Percentiles rank a stretch among this genome's conserved stretches.
Conservation (phyloP, 2,888 invertebrate species). For the Hecatera dysodea region DNA sequence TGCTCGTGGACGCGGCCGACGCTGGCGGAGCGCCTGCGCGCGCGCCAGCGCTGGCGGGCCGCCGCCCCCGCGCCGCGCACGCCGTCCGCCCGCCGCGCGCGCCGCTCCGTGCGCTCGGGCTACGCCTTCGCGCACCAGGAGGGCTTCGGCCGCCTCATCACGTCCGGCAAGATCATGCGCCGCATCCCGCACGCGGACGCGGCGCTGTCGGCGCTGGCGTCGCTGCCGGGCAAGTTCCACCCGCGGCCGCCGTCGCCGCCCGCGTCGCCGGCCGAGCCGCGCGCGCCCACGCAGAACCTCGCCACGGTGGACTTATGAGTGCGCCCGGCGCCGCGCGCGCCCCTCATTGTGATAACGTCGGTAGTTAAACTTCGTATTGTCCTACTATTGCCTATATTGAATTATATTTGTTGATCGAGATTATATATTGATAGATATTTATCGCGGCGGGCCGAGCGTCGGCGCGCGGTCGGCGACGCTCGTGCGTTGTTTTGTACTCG, state of each 20-base stretch:
- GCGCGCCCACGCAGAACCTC: conserved; percentile 93
- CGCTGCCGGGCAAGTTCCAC: conserved; percentile 91
- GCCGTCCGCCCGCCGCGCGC: conserved; percentile 96
- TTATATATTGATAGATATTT: conserved; percentile 88
- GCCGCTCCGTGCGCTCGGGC: conserved; percentile 98
- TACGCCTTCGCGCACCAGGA: conserved; percentile 99
- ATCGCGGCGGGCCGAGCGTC: conserved; percentile 83
- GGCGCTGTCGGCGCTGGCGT: conserved; percentile 92
- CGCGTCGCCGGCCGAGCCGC: conserved; percentile 73
- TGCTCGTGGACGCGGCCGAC: conserved; percentile 97
- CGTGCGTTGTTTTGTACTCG: conserved; percentile 70
- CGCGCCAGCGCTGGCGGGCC: conserved; percentile 93
- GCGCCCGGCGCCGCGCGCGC: conserved; percentile 63
- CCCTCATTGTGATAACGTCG: conserved; percentile 86
- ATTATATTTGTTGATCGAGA: conserved; percentile 87
- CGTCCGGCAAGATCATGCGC: conserved; percentile 98
- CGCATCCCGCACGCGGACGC: conserved; percentile 95
- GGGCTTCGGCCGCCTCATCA: conserved; percentile 93
- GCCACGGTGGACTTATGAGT: conserved; percentile 93
- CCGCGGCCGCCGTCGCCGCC: conserved; percentile 94
- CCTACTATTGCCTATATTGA: conserved; percentile 85
- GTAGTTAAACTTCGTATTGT: conserved; percentile 84
- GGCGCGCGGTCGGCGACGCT: conserved; percentile 78
- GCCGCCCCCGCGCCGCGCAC: conserved; percentile 95
- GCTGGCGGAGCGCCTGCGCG: conserved; percentile 97